Percentiles rank a stretch among this genome's conserved stretches.
These are phyloP conservation scores for Nasonia giraulti DNA, from an alignment of 1,140 invertebrate genomes.

Conservation along the genomic window DNA sequence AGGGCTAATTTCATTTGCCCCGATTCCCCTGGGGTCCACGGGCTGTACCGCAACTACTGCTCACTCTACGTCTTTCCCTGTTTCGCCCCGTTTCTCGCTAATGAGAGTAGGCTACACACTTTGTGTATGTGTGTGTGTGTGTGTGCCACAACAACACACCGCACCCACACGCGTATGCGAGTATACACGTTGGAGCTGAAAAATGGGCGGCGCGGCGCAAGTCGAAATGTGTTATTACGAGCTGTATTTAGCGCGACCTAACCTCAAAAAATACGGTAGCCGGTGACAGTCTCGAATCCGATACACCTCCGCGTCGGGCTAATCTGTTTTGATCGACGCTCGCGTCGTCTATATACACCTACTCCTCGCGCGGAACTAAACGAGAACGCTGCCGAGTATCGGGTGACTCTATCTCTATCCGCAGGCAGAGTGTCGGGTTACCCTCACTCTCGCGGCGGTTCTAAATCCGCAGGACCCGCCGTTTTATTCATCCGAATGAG, in stretches of 20 bases:
- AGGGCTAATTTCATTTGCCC: slow-evolving; percentile 42
- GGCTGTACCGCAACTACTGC: background rate
- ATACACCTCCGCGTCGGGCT: no score
- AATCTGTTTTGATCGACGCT: no score
- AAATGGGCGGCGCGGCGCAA: no score
- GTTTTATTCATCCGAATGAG: slow-evolving; percentile 5
- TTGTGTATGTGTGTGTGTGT: no score
- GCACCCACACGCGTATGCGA: background rate
- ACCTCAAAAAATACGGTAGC: no score
- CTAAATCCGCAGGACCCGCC: background rate
- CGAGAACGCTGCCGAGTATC: background rate
- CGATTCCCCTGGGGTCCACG: slow-evolving; percentile 31
- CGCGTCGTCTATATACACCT: no score
- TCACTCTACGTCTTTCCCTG: background rate
- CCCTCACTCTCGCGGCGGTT: background rate
- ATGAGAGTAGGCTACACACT: slow-evolving; percentile 9
- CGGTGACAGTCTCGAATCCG: no score
- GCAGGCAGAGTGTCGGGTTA: slow-evolving; percentile 1
- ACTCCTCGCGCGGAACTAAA: background rate
- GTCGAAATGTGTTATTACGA: no score
- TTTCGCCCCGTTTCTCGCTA: slow-evolving; percentile 20
- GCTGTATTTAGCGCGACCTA: no score
- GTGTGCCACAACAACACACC: background rate
- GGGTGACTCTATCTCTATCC: background rate
- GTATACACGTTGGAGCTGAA: no score